phyloP scores from a whole-genome alignment of 2,888 invertebrate genomes.

The Platycnemis pennipes region DNA sequence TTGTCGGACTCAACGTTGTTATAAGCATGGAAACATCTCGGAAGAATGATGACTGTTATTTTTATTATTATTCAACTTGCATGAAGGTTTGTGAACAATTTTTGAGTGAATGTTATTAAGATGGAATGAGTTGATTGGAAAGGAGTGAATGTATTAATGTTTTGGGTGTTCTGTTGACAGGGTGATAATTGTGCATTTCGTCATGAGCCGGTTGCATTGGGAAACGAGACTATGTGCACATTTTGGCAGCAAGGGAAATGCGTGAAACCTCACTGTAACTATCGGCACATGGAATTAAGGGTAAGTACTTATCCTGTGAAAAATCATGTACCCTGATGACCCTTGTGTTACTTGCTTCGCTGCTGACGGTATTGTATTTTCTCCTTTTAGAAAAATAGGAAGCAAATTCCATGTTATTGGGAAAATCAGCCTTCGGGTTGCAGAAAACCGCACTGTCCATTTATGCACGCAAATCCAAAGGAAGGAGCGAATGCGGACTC shows the following conservation, averaged over 20 bases:
- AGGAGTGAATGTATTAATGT: constrained; percentile 11
- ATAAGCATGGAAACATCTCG: constrained; percentile 85
- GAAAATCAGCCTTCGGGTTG: constrained; percentile 92
- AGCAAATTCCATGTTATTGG: constrained; percentile 92
- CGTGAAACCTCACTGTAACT: constrained; percentile 88
- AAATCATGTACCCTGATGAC: constrained; percentile 20
- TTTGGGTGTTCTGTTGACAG: constrained; percentile 79
- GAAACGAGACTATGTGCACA: constrained; percentile 90
- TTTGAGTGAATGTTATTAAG: neutral
- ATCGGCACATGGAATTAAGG: constrained; percentile 92
- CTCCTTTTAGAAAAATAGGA: constrained; percentile 87
- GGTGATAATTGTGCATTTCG: constrained; percentile 91
- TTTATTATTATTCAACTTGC: constrained; percentile 93
- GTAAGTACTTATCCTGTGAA: constrained; percentile 79
- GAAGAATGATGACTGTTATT: constrained; percentile 93
- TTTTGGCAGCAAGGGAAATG: constrained; percentile 93
- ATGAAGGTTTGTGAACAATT: constrained; percentile 85
- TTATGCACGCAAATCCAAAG: constrained; percentile 84
- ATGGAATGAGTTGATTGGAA: neutral
- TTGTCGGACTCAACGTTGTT: neutral
- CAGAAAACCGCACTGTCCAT: constrained; percentile 91
- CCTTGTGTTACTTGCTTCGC: neutral
- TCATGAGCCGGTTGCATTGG: constrained; percentile 91
- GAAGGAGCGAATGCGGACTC: constrained; percentile 73
- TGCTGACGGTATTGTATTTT: constrained; percentile 55